These are phyloP conservation scores for Eueides isabella DNA, from an alignment of 1,140 invertebrate genomes.

Conservation along the genomic window DNA sequence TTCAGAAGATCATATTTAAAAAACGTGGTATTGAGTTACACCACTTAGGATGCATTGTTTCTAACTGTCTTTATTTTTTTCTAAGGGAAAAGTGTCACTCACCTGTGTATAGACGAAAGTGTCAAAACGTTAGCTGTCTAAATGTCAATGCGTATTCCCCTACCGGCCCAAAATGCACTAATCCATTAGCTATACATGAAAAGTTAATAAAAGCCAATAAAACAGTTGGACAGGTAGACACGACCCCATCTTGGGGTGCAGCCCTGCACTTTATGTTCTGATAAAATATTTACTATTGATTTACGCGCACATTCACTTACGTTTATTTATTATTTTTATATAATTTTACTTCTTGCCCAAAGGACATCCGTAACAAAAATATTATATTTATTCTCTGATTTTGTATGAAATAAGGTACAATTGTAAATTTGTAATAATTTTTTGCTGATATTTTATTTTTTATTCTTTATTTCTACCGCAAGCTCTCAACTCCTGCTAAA, in stretches of 20 bases:
- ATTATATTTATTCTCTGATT: no score
- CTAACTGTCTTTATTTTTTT: no score
- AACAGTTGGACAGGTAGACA: slow-evolving; percentile 59
- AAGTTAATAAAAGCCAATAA: slow-evolving; percentile 73
- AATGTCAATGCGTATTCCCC: slow-evolving; percentile 26
- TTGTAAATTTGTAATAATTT: no score
- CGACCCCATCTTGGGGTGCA: slow-evolving; percentile 55
- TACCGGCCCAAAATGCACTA: slow-evolving; percentile 51
- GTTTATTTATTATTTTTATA: not conserved
- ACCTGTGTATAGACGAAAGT: not conserved
- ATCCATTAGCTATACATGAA: slow-evolving; percentile 76
- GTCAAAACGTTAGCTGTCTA: not conserved
- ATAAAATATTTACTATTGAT: slow-evolving; percentile 37
- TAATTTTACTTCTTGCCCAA: not conserved
- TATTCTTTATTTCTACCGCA: no score
- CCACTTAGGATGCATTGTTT: no score
- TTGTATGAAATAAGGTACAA: no score
- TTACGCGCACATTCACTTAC: not conserved
- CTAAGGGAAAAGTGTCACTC: not conserved
- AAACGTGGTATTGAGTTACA: no score
- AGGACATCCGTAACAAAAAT: no score
- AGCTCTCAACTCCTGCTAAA: no score
- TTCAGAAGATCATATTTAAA: no score
- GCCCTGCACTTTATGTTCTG: slow-evolving; percentile 43
- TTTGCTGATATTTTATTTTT: no score